Base-by-base conservation (phyloP, 2,888 invertebrate genomes). In the Folsomia candida region DNA sequence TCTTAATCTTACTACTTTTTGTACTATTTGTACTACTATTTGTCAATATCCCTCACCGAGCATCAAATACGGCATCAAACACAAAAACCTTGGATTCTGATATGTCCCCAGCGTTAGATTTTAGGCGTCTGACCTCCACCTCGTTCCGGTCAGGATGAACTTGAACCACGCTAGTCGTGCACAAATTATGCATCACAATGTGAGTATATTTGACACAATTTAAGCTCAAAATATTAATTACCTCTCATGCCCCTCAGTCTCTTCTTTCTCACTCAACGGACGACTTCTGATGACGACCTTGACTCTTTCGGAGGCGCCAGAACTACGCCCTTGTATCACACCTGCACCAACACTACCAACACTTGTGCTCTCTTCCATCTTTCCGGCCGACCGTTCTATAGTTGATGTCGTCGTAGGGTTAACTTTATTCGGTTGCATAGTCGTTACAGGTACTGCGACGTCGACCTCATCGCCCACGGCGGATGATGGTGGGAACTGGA, bases 251-350 rank as follows among this genome's bases (percentile, higher is more conserved):
- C 91, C 91, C 81, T 90, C 88, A 51, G 86, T 84, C 51, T 87
- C 87, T 85, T 99, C 99, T 80, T 90, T 91, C 78, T 91, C 89
- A 80, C 92, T 94, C 85, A 99, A 89, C 51, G 99, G 99, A 68
- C 99, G 89, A 86, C 97, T 97, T 83, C 99, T 87, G 69, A 99
- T 97, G 78, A 98, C 92, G 76, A 99, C 98, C 85, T 96, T 95
- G 72, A 98, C 96, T 82, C 92, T 90, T 85, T 97, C 95, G 1
- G 77, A 54, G 18, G 54, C 20, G 20, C 54, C 54, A n/a, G 54
- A 22, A 37, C 6, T 37, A 4, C 37, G 37, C 14, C 37, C 37
- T 14, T 37, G 37, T 9, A 37, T 14, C 4, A 14, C 37, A 37
- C 37, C 37, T n/a, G n/a, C 11, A 11, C 18, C 51, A 14, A 51